Evolutionary conservation across 2,113 vertebrate genomes (phyloP), one percentile per base, ranked within the genome.

Genomic region (Neolamprologus kungweensis): DNA sequence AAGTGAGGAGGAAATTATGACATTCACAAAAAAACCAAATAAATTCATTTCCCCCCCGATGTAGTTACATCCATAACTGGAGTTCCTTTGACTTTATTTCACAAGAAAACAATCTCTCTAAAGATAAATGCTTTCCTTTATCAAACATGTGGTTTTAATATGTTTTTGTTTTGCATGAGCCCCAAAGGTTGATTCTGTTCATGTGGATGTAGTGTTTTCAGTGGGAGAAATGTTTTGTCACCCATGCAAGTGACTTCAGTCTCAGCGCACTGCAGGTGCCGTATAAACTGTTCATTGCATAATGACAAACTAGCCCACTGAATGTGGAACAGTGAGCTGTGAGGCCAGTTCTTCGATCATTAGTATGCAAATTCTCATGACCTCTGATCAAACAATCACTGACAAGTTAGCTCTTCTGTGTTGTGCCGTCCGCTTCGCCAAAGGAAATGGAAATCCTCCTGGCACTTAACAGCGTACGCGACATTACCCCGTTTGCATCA

Each of bases 31-130:
- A 60, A 63, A 63, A 33, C 0, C 8, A 0, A 17, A 19, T 3
- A 33, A 33, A 60, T 60, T 17, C 0, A 0, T 6, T 17, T 4
- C 0, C 0, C 14, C 0, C 2, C 57, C 0, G 1, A 19, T 33
- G 28, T 33, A 33, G 28, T 60, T 60, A 3, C 57, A 33, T 60
- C 28, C 5, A 7, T 26, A 45, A 73, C 37, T 9, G n/a, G 19
- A 37, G 11, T 17, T 35, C 51, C 13, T 55, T 80, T 54, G 26
- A 13, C 7, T 54, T 51, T 54, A 7, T 9, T 37, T 55, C 31
- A 80, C n/a, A 55, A 23, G 78, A 80, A 55, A 80, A 16, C 54
- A 37, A 35, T 0, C 6, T 37, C n/a, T 53, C 12, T 16, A 37
- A 35, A 37, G 1, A 37, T 54, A 31, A 55, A 35, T 4, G 37